Evolutionary conservation across 2,888 invertebrate species (phyloP).

Genomic region (Morpho helenor): DNA sequence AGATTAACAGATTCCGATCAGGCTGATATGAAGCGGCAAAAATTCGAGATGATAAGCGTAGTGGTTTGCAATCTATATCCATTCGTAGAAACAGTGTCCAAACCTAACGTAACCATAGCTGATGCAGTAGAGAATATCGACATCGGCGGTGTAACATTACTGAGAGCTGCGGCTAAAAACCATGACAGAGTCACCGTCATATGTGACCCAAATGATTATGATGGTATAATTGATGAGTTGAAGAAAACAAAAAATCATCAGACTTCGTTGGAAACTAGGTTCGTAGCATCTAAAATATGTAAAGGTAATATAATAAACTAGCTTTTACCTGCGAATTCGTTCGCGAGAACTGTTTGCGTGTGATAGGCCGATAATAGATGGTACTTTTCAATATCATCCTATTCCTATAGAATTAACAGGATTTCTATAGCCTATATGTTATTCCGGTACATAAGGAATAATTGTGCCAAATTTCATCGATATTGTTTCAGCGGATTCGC

Average conservation of each 20-base stretch:
- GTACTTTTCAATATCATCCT: too few species aligned
- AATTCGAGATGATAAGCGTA: constrained; percentile 88
- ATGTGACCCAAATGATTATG: constrained; percentile 95
- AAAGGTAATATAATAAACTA: too few species aligned
- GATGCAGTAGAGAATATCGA: constrained; percentile 98
- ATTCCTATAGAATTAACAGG: too few species aligned
- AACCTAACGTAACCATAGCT: constrained; percentile 87
- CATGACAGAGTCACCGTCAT: constrained; percentile 95
- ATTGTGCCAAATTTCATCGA: too few species aligned
- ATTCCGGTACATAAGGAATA: too few species aligned
- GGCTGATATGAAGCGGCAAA: constrained; percentile 88
- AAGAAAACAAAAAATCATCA: constrained; percentile 81
- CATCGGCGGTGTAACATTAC: constrained; percentile 96
- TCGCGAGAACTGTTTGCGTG: too few species aligned
- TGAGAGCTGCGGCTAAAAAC: constrained; percentile 98
- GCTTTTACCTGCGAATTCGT: too few species aligned
- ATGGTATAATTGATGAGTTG: constrained; percentile 85
- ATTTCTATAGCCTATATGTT: too few species aligned
- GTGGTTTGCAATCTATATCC: constrained; percentile 99
- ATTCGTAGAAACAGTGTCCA: constrained; percentile 92
- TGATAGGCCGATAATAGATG: too few species aligned
- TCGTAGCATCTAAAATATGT: constrained; percentile 11
- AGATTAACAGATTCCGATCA: constrained; percentile 87
- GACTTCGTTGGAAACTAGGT: constrained; percentile 86
- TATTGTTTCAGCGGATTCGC: too few species aligned